Evolutionary conservation across 92 coral and sea anemone genomes (phyloP), one percentile per base, ranked within the genome.

Genomic region (Palythoa grandiflora): DNA sequence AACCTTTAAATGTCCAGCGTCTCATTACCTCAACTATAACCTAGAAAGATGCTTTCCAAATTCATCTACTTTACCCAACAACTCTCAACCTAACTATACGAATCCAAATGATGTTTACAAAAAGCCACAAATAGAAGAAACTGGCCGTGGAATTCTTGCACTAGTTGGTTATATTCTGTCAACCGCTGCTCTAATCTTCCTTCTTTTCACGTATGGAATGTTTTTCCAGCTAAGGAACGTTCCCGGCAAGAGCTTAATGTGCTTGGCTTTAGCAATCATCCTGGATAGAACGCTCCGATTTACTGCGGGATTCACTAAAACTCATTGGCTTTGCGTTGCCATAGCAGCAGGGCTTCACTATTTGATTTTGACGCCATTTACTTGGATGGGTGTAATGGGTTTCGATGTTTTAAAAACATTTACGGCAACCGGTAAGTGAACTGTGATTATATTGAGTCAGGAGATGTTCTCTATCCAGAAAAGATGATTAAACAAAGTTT

Each of bases 331-430:
- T 40, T 74, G 78, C 19, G 55, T 74, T 74, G 36, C 12, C 36
- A 5, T 74, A 40, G 91, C 91, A 50, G 75, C 85, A 1, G 38
- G 66, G 16, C 78, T 88, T 19, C 91, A 88, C 53, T 55, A 38
- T 77, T 71, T 87, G 17, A 55, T 88, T 28, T 59, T 88, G 20
- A 55, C 83, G 70, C 39, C 83, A n/a, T 88, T 88, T 73, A 78
- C 91, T 39, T 88, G 91, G 91, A 88, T 88, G 91, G 66, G 75
- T 19, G 88, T 88, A n/a, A 73, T 83, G 53, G 48, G 91, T 28
- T 88, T 72, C 19, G 88, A 88, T 59, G 91, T 83, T 5, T 88
- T 83, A 40, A 88, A 72, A 73, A 75, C 91, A 1, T 88, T 88
- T 61, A 87, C 87, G 13, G 70, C 14, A 57, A 61, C 50, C 60